These are phyloP conservation scores for Rana temporaria DNA, from an alignment of 2,113 vertebrate genomes.

Conservation along the genomic window DNA sequence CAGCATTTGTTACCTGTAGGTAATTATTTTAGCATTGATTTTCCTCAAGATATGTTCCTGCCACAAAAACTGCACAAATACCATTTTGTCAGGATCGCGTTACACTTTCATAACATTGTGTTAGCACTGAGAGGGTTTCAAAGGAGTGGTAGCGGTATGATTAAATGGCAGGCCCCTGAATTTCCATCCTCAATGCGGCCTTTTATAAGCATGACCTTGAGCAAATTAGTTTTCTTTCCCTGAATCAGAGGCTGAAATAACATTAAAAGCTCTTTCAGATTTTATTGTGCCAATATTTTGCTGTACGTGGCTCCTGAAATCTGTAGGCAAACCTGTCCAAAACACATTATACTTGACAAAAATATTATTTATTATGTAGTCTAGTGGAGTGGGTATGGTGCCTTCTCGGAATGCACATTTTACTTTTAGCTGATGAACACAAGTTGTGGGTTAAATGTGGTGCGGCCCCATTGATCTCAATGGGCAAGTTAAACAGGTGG, in stretches of 20 bases:
- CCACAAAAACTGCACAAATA: slow-evolving; percentile 18
- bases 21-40: slow-evolving; percentile 40
- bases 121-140: slow-evolving; percentile 11
- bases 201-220: slow-evolving; percentile 3
- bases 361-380: neutral
- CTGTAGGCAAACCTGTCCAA: neutral
- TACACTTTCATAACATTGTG: slow-evolving; percentile 27
- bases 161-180: neutral
- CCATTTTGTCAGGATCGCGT: slow-evolving; percentile 1
- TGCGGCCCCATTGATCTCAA: too few relatives aligned
- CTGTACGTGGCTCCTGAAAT: neutral
- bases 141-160: slow-evolving; percentile 3
- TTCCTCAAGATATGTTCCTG: slow-evolving; percentile 8
- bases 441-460: too few relatives aligned
- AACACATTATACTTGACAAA: neutral
- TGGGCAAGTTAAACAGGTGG: too few relatives aligned
- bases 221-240: slow-evolving; percentile 4
- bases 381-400: too few relatives aligned
- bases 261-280: slow-evolving; percentile 19
- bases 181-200: slow-evolving; percentile 5
- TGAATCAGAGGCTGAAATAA: slow-evolving; percentile 5
- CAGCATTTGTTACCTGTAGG: slow-evolving; percentile 24
- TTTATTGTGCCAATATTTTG: neutral
- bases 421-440: too few relatives aligned
- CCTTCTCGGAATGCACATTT: too few relatives aligned